Percentiles rank a stretch among this genome's conserved stretches.
Conservation (phyloP, 2,888 invertebrate species). For the Agrotis puta region DNA sequence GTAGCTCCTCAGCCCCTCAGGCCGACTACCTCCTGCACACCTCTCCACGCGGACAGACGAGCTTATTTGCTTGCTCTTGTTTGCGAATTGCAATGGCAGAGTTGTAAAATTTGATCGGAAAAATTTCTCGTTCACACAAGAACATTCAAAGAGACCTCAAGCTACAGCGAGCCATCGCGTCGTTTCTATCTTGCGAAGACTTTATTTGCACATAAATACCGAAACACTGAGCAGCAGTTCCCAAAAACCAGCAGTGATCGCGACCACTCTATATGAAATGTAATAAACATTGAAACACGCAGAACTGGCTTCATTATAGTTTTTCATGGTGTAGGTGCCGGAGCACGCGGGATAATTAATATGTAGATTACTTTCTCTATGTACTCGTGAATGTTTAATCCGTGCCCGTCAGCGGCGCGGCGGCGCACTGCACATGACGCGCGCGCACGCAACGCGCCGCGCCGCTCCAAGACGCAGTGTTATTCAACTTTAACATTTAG, state of each 20-base stretch:
- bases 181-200: slow-evolving; percentile 6
- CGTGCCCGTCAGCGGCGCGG: slow-evolving; percentile 57
- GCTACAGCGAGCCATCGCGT: background rate
- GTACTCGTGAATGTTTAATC: slow-evolving; percentile 61
- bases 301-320: slow-evolving; percentile 60
- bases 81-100: slow-evolving; percentile 29
- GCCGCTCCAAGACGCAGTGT: slow-evolving; percentile 70
- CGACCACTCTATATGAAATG: slow-evolving; percentile 37
- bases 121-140: slow-evolving; percentile 6
- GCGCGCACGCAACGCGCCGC: slow-evolving; percentile 60
- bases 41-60: background rate
- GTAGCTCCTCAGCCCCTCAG: slow-evolving; percentile 22
- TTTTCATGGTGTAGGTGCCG: slow-evolving; percentile 56
- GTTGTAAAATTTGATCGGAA: slow-evolving; percentile 38
- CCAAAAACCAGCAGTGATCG: slow-evolving; percentile 31
- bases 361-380: slow-evolving; percentile 68
- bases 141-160: slow-evolving; percentile 11
- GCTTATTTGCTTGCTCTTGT: slow-evolving; percentile 57
- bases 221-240: slow-evolving; percentile 8
- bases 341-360: slow-evolving; percentile 56
- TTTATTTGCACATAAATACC: slow-evolving; percentile 33
- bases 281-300: slow-evolving; percentile 53
- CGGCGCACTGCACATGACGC: slow-evolving; percentile 49
- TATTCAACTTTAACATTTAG: slow-evolving; percentile 90
- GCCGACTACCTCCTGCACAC: slow-evolving; percentile 7